A percentile compares a stretch with the other conserved stretches of the same genome.
Evolutionary conservation across 2,113 vertebrate species (phyloP).

Genomic region (Mus pahari): DNA sequence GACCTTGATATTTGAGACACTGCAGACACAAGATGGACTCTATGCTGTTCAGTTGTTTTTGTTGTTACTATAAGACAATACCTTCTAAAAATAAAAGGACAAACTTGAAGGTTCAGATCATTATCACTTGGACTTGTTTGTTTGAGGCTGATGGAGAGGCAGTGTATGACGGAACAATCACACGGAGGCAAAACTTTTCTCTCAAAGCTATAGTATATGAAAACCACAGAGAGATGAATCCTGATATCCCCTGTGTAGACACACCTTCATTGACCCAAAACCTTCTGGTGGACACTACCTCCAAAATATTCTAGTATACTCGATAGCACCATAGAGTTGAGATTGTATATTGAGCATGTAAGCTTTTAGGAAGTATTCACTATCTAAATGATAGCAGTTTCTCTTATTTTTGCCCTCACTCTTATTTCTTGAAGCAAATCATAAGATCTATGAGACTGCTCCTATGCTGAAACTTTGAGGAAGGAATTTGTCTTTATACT

Average conservation of each 20-base stretch:
- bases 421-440: background rate
- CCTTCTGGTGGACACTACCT: rapidly evolving
- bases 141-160: background rate
- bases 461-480: background rate
- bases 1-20: background rate
- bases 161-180: rapidly evolving
- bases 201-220: background rate
- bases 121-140: background rate
- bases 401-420: background rate
- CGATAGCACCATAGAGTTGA: background rate
- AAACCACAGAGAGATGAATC: background rate
- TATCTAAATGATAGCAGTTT: background rate
- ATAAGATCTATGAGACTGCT: background rate
- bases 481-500: background rate
- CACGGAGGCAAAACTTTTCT: background rate
- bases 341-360: background rate
- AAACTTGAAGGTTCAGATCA: background rate
- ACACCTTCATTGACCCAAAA: background rate
- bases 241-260: background rate
- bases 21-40: background rate
- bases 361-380: background rate
- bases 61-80: background rate
- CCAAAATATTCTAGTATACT: background rate
- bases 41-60: background rate
- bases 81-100: background rate